Percentiles rank a stretch among this genome's conserved stretches.
These are phyloP conservation scores for Limonius californicus DNA, from an alignment of 1,140 invertebrate genomes.

Conservation along the genomic window DNA sequence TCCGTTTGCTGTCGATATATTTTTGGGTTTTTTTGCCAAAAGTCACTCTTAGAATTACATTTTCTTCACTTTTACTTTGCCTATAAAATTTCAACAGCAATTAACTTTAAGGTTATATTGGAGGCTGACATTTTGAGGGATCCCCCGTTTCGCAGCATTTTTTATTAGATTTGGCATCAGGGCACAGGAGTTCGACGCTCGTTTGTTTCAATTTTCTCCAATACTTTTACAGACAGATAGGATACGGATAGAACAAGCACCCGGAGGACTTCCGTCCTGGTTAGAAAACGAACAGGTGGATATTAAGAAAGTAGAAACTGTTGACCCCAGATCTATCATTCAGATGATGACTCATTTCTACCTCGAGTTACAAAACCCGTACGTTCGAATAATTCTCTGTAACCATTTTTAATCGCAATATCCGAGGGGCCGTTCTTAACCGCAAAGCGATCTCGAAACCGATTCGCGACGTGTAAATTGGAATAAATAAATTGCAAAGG, in stretches of 20 bases:
- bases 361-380: slow-evolving; percentile 2
- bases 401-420: not conserved
- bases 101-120: too few relatives aligned
- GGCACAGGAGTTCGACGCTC: too few relatives aligned
- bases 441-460: not conserved
- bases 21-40: too few relatives aligned
- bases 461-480: not conserved
- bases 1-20: too few relatives aligned
- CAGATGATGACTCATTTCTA: not conserved
- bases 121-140: too few relatives aligned
- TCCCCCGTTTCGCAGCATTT: too few relatives aligned
- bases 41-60: too few relatives aligned
- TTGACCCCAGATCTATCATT: slow-evolving; percentile 20
- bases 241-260: not conserved
- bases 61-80: too few relatives aligned
- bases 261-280: not conserved
- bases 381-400: too few relatives aligned
- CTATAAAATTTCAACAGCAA: too few relatives aligned
- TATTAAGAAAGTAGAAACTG: slow-evolving; percentile 18
- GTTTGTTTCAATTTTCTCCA: too few relatives aligned
- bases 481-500: slow-evolving; percentile 20
- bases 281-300: not conserved
- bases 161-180: too few relatives aligned
- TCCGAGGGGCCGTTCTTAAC: not conserved
- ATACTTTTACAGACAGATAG: not conserved